Evolutionary conservation across 53 echinoderm and acorn worm genomes (phyloP), one percentile per base, ranked within the genome.

Genomic region (Hippasteria phrygiana): DNA sequence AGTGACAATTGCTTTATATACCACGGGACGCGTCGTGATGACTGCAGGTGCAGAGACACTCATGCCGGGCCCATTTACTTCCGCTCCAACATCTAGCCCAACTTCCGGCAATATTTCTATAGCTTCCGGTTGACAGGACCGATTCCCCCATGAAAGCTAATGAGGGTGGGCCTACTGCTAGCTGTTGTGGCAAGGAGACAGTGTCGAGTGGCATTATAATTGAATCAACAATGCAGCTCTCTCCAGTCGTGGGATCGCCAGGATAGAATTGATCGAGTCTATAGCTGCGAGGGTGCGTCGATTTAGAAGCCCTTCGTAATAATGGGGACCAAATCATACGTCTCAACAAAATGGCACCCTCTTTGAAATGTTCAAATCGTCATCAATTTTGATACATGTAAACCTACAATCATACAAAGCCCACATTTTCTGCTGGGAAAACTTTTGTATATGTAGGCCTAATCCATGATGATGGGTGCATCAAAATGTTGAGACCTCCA

Each of bases 81-180:
- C 85, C 85, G 85, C 36, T 37, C 24, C 35, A 69, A 85, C 51
- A 69, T 85, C 64, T 85, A 47, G 85, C 70, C 85, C 71, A 34
- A 71, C 85, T 85, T 85, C 85, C 85, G 85, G 85, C 46, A 85
- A 85, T 85, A 85, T 85, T 85, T 85, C 85, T 85, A 71, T 85
- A 71, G 85, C 85, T 85, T 85, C 85, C 85, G 85, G 85, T 85
- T 48, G 70, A 71, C 85, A 70, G 85, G 85, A 69, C 70, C 18
- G 53, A 51, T 35, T 85, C 85, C 22, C 75, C 36, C 62, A 70
- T 85, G 71, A 85, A 69, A 85, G 85, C 85, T 85, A 85, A 85
- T 85, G 69, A 85, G 69, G 81, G 47, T 42, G 62, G 20, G 13
- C 16, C n/a, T 73, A 43, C 41, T 20, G 73, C 43, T 42, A 9